These are phyloP conservation scores for Agriopis marginaria DNA, from an alignment of 2,888 invertebrate species.

Conservation along the genomic window DNA sequence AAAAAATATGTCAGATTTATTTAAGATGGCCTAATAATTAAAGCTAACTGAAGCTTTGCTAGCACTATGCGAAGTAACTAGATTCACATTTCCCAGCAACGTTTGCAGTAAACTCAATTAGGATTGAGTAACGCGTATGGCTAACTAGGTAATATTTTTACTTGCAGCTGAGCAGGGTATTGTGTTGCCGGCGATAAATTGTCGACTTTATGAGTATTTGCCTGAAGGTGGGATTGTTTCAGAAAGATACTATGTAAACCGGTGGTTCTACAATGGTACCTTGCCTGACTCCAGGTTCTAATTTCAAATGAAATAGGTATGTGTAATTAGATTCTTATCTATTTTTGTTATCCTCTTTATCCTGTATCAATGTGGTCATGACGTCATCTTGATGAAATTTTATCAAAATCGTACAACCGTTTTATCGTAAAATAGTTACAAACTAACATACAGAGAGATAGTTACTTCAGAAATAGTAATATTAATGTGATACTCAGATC, in stretches of 20 bases:
- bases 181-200: conserved; percentile 29
- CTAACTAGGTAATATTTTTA: conserved; percentile 33
- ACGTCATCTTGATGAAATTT: no score
- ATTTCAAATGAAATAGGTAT: background rate
- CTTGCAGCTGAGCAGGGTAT: conserved; percentile 25
- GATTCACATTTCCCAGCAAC: background rate
- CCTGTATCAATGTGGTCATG: no score
- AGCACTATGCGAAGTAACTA: background rate
- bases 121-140: conserved; percentile 23
- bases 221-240: conserved; percentile 17
- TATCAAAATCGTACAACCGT: background rate
- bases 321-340: background rate
- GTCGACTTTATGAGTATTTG: conserved; percentile 23
- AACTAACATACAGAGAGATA: no score
- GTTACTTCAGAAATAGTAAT: no score
- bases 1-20: no score
- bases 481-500: no score
- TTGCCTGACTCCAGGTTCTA: background rate
- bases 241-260: background rate
- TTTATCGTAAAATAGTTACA: no score
- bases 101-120: conserved; percentile 27
- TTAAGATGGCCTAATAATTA: no score
- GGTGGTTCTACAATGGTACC: background rate
- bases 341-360: no score
- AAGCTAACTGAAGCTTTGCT: background rate